Evolutionary conservation across 2,888 invertebrate genomes (phyloP), one percentile per base, ranked within the genome.

Genomic region (Apocheima hispidaria): DNA sequence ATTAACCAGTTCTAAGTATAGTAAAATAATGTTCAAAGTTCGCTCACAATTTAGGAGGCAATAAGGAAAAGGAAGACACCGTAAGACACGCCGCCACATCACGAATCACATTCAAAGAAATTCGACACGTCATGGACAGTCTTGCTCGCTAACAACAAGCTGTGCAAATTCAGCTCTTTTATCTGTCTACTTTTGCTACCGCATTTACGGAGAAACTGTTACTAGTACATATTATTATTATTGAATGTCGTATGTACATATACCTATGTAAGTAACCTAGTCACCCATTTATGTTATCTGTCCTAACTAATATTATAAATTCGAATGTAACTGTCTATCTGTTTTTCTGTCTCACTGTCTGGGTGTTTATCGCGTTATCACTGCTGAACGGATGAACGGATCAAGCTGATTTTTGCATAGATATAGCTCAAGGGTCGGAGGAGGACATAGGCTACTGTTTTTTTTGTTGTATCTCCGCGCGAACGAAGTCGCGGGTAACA

Each of bases 21-120:
- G 6, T 10, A 14, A n/a, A 20, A 49, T 14, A 21, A 16, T 10
- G 51, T 52, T 59, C 53, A 43, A 60, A 60, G 60, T 54, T 54
- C 54, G 33, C 48, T 41, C 35, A 28, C 48, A 53, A 48, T 41
- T 60, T 35, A 46, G 41, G 36, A 35, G 53, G 41, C 49, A 30
- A 60, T 53, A 49, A 54, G 60, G 60, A 60, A 60, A 60, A 60
- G 23, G 53, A 53, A 53, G 59, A 40, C 43, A 50, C 46, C 54
- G 23, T 48, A 53, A 53, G 59, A 40, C 43, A 50, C 46, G 21
- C 21, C 40, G 46, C 23, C 52, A 49, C 53, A 59, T 59, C 59
- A 59, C 48, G 53, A 59, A 41, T 40, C 35, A 53, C 46, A 46
- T 48, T 48, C 28, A 48, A 53, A 48, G 35, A 54, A 53, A 63